Evolutionary conservation across 2,888 invertebrate species (phyloP).

Genomic region (Trissolcus japonicus): DNA sequence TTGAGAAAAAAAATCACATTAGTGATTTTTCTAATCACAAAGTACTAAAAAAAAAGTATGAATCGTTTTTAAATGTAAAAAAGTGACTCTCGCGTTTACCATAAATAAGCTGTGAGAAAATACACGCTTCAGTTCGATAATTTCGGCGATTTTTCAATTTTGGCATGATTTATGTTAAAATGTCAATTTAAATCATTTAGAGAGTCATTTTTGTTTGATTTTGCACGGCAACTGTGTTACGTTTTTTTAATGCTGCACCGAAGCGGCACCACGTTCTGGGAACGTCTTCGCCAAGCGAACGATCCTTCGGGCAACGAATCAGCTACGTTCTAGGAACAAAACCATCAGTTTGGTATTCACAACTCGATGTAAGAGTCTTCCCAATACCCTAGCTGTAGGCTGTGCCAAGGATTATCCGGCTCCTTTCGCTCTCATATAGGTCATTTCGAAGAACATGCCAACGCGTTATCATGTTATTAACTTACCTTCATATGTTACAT

Average conservation of each 20-base stretch:
- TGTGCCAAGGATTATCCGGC: slow-evolving; percentile 18
- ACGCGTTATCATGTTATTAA: slow-evolving; percentile 3
- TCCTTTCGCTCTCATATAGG: slow-evolving; percentile 26
- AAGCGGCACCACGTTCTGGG: slow-evolving; percentile 31
- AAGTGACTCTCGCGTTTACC: not conserved
- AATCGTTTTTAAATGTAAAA: no score
- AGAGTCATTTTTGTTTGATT: slow-evolving; percentile 9
- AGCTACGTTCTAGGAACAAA: slow-evolving; percentile 39
- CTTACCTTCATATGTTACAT: slow-evolving; percentile 7
- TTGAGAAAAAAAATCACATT: no score
- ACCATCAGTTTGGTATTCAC: slow-evolving; percentile 35
- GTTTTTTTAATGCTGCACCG: slow-evolving; percentile 30
- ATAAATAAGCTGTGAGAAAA: not conserved
- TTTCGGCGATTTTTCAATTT: slow-evolving; percentile 24
- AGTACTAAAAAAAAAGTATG: no score
- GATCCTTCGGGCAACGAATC: slow-evolving; percentile 45
- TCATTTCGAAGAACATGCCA: slow-evolving; percentile 32
- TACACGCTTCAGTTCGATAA: not conserved
- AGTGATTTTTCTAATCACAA: no score
- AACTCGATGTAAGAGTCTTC: slow-evolving; percentile 30
- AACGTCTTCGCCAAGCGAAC: slow-evolving; percentile 14
- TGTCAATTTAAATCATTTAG: slow-evolving; percentile 26
- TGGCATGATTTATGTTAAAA: slow-evolving; percentile 23
- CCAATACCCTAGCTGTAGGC: slow-evolving; percentile 44
- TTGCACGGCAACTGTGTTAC: slow-evolving; percentile 44